These are phyloP conservation scores for Euleptes europaea DNA, from an alignment of 2,113 vertebrate species.

Conservation along the genomic window DNA sequence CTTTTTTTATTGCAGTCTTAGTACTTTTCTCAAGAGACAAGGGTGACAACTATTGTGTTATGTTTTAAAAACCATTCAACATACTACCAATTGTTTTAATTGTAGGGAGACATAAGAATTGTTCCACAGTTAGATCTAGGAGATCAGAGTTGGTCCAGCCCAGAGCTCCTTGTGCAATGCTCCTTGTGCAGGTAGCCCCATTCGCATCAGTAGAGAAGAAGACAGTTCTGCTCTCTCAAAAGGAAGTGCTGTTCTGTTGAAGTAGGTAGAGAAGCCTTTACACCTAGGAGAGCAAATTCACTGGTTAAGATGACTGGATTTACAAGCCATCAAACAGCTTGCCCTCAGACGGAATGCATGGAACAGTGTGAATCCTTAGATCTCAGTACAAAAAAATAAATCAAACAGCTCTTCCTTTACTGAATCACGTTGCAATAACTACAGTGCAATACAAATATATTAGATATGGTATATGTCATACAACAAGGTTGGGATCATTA, in stretches of 20 bases:
- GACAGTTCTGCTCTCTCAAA: background rate
- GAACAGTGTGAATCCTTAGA: slow-evolving; percentile 1
- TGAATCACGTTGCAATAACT: slow-evolving; percentile 1
- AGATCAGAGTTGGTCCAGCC: background rate
- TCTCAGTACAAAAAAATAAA: slow-evolving; percentile 13
- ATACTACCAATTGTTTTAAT: background rate
- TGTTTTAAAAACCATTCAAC: slow-evolving; percentile 21
- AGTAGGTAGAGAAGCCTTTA: background rate
- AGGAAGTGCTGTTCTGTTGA: background rate
- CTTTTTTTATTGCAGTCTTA: background rate
- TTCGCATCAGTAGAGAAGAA: background rate
- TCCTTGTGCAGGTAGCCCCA: background rate
- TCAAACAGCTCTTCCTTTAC: slow-evolving; percentile 11
- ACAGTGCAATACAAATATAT: slow-evolving; percentile 26
- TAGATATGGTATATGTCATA: slow-evolving; percentile 36
- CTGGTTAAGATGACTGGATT: background rate
- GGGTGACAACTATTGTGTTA: slow-evolving; percentile 53
- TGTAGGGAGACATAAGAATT: background rate
- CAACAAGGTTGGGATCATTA: slow-evolving; percentile 2
- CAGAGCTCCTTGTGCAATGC: background rate
- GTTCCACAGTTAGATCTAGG: background rate
- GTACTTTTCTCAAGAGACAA: slow-evolving; percentile 31
- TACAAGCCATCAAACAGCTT: slow-evolving; percentile 22
- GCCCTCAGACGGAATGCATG: background rate
- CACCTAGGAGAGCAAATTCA: background rate